Base-by-base conservation (phyloP, 2,888 invertebrate genomes). In the Spilosoma lubricipeda region DNA sequence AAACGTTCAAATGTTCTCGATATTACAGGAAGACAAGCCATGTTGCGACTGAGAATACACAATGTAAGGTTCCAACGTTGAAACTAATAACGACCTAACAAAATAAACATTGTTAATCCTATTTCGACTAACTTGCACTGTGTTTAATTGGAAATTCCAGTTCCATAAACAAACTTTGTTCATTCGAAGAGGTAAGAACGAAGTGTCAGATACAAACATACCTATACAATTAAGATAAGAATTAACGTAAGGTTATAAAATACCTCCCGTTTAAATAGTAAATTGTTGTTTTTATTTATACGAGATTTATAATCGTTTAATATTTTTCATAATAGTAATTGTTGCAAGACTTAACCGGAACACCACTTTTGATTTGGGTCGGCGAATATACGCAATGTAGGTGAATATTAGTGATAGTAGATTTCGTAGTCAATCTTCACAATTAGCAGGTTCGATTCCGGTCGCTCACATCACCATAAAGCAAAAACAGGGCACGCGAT, bases 61-160 rank as follows among this genome's bases (percentile, higher is more conserved):
- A 80, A 80, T 77, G 77, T 71, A 70, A 70, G 73, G 63, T 67
- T 66, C 76, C 79, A 84, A 82, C 77, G 80, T 82, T 77, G 79
- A 82, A 85, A 82, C 80, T 82, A 83, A 84, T 82, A 84, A 83
- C 73, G 70, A 78, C 75, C 76, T 74, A 74, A 81, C 80, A 80
- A 73, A 79, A 82, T 82, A 80, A 81, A 83, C 80, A 75, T 71
- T 78, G 85, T 84, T 85, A 83, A 88, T 87, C 77, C 79, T 73
- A 82, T 80, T 80, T 67, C 77, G 80, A 82, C 77, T 77, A 81
- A 83, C 78, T 85, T 80, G 82, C 75, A 82, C 76, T 75, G 80
- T 78, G 75, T 88, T 88, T 84, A 87, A 88, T 88, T 87, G 82
- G 82, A 87, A 86, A 83, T 81, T 82, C 79, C 75, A 77, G 81